Evolutionary conservation across 2,888 invertebrate species (phyloP).

Genomic region (Julus scanicus): DNA sequence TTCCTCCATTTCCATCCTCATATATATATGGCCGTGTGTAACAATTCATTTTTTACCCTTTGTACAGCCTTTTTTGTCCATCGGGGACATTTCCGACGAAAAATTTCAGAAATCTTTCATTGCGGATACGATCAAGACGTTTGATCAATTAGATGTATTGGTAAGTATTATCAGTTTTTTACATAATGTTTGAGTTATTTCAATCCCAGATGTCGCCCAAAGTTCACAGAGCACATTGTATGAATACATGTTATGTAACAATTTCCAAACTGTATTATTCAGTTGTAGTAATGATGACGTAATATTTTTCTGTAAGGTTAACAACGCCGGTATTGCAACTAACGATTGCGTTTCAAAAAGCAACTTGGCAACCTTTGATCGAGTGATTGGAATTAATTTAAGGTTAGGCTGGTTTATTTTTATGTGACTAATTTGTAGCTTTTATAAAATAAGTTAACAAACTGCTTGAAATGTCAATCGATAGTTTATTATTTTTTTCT

Average conservation of each 20-base stretch:
- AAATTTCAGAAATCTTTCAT: not conserved
- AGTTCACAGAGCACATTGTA: not conserved
- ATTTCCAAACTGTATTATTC: no score
- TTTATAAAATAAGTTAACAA: no score
- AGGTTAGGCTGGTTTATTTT: not conserved
- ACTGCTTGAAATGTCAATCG: no score
- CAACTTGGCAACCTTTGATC: conserved; percentile 11
- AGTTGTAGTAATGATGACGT: no score
- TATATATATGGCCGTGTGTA: no score
- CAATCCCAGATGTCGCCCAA: not conserved
- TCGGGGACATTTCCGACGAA: conserved; percentile 20
- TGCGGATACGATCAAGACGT: not conserved
- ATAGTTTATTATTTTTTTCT: not conserved
- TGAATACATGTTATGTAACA: no score
- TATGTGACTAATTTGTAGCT: no score
- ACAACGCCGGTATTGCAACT: conserved; percentile 9
- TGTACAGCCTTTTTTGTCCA: conserved; percentile 6
- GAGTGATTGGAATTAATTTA: not conserved
- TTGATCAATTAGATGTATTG: not conserved
- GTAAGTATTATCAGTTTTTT: not conserved
- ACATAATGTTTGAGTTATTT: not conserved
- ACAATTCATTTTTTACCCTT: no score
- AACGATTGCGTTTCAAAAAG: not conserved
- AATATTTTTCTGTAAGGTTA: not conserved
- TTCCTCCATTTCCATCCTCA: no score